A percentile compares a stretch with the other conserved stretches of the same genome.
Conservation (phyloP, 1,140 invertebrate species). For the Penaeus indicus region DNA sequence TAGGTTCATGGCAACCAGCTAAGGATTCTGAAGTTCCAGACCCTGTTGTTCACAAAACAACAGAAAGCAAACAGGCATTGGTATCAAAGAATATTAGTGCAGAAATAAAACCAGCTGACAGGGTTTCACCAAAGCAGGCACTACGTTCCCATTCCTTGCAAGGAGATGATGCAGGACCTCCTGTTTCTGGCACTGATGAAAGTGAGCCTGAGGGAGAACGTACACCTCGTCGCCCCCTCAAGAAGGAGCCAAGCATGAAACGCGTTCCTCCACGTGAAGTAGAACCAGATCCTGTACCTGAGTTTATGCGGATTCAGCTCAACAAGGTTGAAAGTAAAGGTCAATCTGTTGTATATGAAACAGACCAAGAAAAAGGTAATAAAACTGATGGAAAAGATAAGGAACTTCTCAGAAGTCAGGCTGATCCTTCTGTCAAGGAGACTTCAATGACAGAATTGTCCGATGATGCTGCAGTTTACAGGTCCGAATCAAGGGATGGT, state of each 20-base stretch:
- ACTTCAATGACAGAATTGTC: neutral
- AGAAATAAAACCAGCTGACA: constrained; percentile 32
- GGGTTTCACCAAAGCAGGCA: constrained; percentile 28
- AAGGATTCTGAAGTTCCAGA: neutral
- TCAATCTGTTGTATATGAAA: constrained; percentile 50
- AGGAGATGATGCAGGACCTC: constrained; percentile 6
- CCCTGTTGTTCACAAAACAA: neutral
- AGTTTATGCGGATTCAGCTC: constrained; percentile 80
- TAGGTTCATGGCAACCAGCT: neutral
- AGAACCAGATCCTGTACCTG: constrained; percentile 72
- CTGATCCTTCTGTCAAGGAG: no score
- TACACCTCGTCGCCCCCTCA: constrained; percentile 28
- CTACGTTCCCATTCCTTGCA: constrained; percentile 30
- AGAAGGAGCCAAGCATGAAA: constrained; percentile 61
- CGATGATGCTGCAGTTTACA: constrained; percentile 16
- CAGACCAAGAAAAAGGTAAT: constrained; percentile 35
- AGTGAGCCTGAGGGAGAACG: constrained; percentile 44
- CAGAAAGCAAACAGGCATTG: neutral
- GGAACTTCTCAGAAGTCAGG: no score
- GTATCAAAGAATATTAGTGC: constrained; percentile 1
- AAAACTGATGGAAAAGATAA: constrained; percentile 7
- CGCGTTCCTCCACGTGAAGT: constrained; percentile 37
- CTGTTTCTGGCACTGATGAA: constrained; percentile 31
- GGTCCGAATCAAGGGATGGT: neutral
- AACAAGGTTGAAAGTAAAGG: constrained; percentile 76